Evolutionary conservation across 2,113 vertebrate genomes (phyloP).

Genomic region (Tauraco erythrolophus): DNA sequence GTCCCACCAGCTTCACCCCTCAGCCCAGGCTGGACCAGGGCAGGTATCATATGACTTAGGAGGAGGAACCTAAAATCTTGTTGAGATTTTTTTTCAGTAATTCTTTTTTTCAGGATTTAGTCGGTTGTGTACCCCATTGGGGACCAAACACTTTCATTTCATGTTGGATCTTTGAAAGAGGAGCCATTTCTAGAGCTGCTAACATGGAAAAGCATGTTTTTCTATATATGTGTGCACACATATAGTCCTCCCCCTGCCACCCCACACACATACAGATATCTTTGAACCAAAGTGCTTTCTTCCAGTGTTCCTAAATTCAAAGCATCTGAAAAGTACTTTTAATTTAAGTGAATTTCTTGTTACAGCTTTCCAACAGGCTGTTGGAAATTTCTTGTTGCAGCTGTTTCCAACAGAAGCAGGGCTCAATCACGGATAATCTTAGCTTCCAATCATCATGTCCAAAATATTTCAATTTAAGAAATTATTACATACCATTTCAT

Average conservation of each 20-base stretch:
- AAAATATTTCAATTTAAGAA: conserved; percentile 12
- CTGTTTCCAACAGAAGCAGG: neutral
- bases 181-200: neutral
- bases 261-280: too few relatives aligned
- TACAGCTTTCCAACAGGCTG: too few relatives aligned
- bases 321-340: neutral
- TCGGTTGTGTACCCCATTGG: too few relatives aligned
- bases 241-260: neutral
- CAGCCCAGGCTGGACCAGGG: neutral
- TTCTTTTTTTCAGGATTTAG: neutral
- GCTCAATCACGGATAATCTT: neutral
- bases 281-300: neutral
- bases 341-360: neutral
- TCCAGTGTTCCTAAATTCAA: neutral
- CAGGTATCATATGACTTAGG: neutral
- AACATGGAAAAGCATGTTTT: neutral
- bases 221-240: neutral
- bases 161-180: neutral
- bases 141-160: neutral
- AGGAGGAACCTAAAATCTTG: neutral
- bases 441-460: neutral
- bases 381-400: neutral
- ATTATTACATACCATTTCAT: neutral
- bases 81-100: neutral
- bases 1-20: neutral